phyloP scores from a whole-genome alignment of 1,140 invertebrate species.

The Drosophila nasuta region DNA sequence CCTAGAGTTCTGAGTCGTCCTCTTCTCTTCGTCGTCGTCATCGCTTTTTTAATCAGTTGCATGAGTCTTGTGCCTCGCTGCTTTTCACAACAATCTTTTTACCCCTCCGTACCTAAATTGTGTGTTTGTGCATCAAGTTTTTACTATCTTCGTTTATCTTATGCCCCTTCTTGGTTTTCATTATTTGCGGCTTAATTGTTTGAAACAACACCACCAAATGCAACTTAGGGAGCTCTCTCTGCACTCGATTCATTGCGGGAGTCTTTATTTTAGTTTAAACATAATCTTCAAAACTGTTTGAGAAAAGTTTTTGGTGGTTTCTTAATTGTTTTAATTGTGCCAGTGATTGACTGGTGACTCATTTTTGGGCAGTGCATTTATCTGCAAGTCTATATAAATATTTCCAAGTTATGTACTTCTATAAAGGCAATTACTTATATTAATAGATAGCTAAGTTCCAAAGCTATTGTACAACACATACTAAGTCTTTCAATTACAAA shows the following conservation, averaged over 20 bases:
- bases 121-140: constrained; percentile 5
- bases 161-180: constrained; percentile 8
- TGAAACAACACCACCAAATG: background rate
- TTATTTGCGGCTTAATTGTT: constrained; percentile 32
- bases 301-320: background rate
- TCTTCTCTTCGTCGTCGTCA: background rate
- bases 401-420: no score
- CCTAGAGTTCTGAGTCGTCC: background rate
- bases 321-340: background rate
- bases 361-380: no score
- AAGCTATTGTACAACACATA: no score
- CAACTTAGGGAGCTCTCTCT: background rate
- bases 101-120: constrained; percentile 2
- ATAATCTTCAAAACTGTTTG: background rate
- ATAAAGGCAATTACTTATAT: no score
- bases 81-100: constrained; percentile 63
- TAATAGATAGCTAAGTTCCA: no score
- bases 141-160: constrained; percentile 11
- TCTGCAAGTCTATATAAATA: no score
- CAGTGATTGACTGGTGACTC: no score
- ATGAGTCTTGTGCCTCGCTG: constrained; percentile 64
- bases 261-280: background rate
- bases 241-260: background rate
- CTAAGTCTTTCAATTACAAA: no score
- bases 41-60: constrained; percentile 76